phyloP scores from a whole-genome alignment of 2,888 invertebrate genomes.

The Eupithecia dodoneata region DNA sequence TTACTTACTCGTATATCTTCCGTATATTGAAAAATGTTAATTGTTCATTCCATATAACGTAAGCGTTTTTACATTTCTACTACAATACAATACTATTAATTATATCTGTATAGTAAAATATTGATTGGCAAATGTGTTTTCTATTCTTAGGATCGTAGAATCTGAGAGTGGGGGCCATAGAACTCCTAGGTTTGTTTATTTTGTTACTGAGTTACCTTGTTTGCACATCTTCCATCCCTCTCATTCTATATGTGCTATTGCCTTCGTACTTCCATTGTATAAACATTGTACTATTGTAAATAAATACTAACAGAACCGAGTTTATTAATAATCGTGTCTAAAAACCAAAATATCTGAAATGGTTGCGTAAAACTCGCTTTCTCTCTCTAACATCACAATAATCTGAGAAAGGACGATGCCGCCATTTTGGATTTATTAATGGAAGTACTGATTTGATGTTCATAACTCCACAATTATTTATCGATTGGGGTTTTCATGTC shows the following conservation, averaged over 20 bases:
- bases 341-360: neutral
- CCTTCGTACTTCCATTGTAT: conserved; percentile 50
- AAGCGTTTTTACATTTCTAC: conserved; percentile 3
- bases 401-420: conserved; percentile 3
- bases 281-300: conserved; percentile 15
- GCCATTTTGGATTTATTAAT: conserved; percentile 20
- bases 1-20: neutral
- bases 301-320: neutral
- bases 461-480: conserved; percentile 23
- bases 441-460: conserved; percentile 32
- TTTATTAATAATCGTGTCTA: neutral
- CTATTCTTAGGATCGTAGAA: conserved; percentile 86
- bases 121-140: conserved; percentile 62
- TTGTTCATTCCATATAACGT: neutral
- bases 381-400: conserved; percentile 4
- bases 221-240: conserved; percentile 67
- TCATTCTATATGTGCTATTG: conserved; percentile 50
- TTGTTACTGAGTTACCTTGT: conserved; percentile 79
- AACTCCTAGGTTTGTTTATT: conserved; percentile 87
- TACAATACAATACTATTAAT: neutral
- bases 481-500: conserved; percentile 20
- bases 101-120: conserved; percentile 23
- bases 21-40: neutral
- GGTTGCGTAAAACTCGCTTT: neutral
- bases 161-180: conserved; percentile 88